Percentiles rank a stretch among this genome's conserved stretches.
phyloP scores from a whole-genome alignment of 1,140 invertebrate species.

The Drosophila bocqueti region DNA sequence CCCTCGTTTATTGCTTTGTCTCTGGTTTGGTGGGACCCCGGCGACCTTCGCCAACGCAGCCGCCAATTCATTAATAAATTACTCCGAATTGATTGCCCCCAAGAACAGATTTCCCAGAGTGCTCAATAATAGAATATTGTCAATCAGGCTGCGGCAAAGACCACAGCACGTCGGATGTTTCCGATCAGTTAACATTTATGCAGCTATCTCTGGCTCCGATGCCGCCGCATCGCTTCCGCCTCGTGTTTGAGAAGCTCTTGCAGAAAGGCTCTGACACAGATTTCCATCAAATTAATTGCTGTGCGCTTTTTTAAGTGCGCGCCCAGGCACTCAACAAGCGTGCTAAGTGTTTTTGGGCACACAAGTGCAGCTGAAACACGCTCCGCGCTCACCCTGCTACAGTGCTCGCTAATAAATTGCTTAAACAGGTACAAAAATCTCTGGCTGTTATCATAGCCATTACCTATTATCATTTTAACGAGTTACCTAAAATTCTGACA shows the following conservation, averaged over 20 bases:
- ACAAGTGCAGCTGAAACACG: constrained; percentile 62
- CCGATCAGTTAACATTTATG: constrained; percentile 44
- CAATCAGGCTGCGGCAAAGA: neutral
- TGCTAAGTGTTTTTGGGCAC: constrained; percentile 64
- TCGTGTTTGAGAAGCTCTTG: constrained; percentile 39
- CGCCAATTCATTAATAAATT: constrained; percentile 74
- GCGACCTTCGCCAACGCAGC: constrained; percentile 55
- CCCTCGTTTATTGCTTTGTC: constrained; percentile 25
- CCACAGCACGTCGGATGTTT: constrained; percentile 8
- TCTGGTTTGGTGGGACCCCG: constrained; percentile 2
- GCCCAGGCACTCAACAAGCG: constrained; percentile 69
- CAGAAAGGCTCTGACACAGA: constrained; percentile 65
- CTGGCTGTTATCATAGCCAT: neutral
- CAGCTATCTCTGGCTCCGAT: constrained; percentile 4
- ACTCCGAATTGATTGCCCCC: constrained; percentile 23
- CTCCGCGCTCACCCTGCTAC: constrained; percentile 18
- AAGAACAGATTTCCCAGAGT: constrained; percentile 25
- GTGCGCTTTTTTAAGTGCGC: constrained; percentile 63
- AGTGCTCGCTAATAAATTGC: constrained; percentile 17
- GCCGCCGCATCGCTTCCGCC: constrained; percentile 32
- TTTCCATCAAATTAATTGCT: constrained; percentile 81
- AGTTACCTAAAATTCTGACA: neutral
- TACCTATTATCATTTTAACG: neutral
- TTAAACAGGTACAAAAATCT: neutral
- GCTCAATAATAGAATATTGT: constrained; percentile 14